Conservation (phyloP, 2,113 vertebrate genomes). For the Pituophis catenifer region DNA sequence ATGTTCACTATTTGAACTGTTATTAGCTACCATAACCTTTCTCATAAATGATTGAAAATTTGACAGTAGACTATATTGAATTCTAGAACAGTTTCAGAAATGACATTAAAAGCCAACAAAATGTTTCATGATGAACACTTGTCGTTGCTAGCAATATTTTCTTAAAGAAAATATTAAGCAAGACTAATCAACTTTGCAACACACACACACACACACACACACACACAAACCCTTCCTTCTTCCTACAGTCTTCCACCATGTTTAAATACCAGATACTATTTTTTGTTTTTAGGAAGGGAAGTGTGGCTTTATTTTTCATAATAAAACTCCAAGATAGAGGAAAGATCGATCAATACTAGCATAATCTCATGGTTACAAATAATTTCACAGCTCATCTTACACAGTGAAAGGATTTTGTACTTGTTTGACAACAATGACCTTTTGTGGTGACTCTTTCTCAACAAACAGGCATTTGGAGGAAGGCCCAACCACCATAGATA, state of each 20-base stretch:
- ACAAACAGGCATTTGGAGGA: neutral
- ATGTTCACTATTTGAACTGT: neutral
- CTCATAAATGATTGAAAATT: neutral
- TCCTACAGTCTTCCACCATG: neutral
- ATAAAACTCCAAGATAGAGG: neutral
- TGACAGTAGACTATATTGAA: neutral
- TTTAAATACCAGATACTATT: neutral
- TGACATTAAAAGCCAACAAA: neutral
- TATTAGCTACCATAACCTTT: neutral
- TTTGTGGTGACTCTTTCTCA: neutral
- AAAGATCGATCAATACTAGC: neutral
- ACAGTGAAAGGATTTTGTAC: conserved; percentile 8
- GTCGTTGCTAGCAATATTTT: neutral
- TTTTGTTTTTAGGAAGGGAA: neutral
- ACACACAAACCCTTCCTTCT: neutral
- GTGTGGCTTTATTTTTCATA: neutral
- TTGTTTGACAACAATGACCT: conserved; percentile 9
- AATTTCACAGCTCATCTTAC: conserved; percentile 1
- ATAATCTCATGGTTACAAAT: conserved; percentile 33
- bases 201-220: too few relatives aligned
- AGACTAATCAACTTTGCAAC: neutral
- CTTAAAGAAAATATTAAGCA: neutral
- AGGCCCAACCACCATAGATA: conserved; percentile 5
- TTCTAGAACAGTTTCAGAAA: neutral
- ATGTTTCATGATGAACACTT: neutral